These are phyloP conservation scores for Copsychus sechellarum DNA, from an alignment of 2,113 vertebrate genomes.

Conservation along the genomic window DNA sequence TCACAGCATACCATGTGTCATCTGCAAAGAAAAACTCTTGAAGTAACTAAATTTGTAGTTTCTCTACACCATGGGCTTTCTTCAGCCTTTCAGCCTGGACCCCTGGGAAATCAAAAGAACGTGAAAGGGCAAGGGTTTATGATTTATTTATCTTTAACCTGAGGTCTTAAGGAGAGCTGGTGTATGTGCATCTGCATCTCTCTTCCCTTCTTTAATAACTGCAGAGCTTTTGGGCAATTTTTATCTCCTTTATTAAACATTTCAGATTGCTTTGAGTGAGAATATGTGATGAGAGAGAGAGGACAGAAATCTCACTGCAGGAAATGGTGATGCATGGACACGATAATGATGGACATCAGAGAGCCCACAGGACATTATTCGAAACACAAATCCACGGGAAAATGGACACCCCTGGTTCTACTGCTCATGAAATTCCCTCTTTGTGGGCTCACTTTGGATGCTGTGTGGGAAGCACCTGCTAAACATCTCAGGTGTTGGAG, in stretches of 20 bases:
- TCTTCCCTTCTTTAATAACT: background rate
- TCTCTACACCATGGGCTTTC: background rate
- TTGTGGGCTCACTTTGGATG: background rate
- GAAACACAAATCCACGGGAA: fast-evolving
- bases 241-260: background rate
- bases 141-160: constrained; percentile 14
- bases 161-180: background rate
- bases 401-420: background rate
- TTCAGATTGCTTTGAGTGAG: background rate
- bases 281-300: background rate
- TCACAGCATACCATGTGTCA: background rate
- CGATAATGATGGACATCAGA: background rate
- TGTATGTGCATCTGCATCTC: background rate
- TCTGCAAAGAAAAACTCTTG: background rate
- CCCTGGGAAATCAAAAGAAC: background rate
- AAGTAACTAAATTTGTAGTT: background rate
- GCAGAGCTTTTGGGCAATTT: background rate
- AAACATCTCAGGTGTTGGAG: fast-evolving
- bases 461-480: background rate
- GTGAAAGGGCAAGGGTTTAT: background rate
- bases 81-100: background rate
- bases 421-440: background rate
- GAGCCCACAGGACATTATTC: fast-evolving
- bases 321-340: background rate
- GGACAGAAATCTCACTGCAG: background rate